Base-by-base conservation (phyloP, 1,140 invertebrate species). In the Euura lappo region DNA sequence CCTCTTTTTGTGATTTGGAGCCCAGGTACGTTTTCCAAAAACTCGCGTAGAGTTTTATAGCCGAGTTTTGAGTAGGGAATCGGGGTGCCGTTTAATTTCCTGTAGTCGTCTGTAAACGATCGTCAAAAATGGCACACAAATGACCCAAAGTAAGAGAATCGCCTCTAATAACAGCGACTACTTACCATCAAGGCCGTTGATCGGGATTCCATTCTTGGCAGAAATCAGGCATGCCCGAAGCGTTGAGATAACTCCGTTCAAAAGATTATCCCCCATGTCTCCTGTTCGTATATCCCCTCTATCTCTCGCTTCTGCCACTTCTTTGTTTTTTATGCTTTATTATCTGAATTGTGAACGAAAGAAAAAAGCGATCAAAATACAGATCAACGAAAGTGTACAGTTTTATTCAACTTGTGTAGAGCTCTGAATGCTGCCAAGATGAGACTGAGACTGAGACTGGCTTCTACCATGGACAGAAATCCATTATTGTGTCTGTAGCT, bases 51-150 rank as follows among this genome's bases (percentile, higher is more conserved):
- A 8, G 82, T 84, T 45, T 80, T 69, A 81, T 87, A 91, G 2
- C 91, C 91, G 71, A 92, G 81, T 74, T 89, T 87, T 72, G 78
- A 82, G 75, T 85, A 93, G 5, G 91, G 91, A 76, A 93, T 91
- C 66, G 77, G 79, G 78, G 90, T 86, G 60, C 91, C 91, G 77
- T 89, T 85, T 3, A 93, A 74, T 71, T 85, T 86, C 69, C 78
- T 80, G 78, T 91, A 93, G 81, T 93, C 91, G 65, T 82, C 89
- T 89, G 71, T 4, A 79, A 81, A 78, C 45, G 51, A 60, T 60
- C 8, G 6, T 6, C 3, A 6, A 8, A 71, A 44, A 66, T 44
- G 2, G 45, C 3, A 65, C n/a, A 44, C 65, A 65, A 11, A 66
- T 2, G 65, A 28, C 8, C 6, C 45, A 71, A n/a, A 6, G 47